Evolutionary conservation across 1,140 invertebrate species (phyloP).

Genomic region (Musca vetustissima): DNA sequence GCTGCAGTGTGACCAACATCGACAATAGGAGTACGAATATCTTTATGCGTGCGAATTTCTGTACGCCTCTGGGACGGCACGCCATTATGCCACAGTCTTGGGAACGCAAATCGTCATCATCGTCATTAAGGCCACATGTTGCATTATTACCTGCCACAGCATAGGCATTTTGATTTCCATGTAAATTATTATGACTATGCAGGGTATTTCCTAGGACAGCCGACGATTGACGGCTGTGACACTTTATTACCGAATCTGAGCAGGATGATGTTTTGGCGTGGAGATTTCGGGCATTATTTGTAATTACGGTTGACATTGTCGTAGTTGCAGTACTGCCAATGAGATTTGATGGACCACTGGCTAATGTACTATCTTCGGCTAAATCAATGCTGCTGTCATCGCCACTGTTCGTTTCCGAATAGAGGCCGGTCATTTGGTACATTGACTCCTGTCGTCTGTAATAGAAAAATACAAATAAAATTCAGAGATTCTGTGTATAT

Average conservation of each 20-base stretch:
- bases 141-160: constrained; percentile 25
- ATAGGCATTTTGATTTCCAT: constrained; percentile 3
- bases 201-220: constrained; percentile 62
- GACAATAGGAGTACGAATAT: constrained; percentile 91
- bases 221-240: constrained; percentile 76
- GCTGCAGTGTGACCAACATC: constrained; percentile 86
- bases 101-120: constrained; percentile 54
- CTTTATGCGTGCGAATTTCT: constrained; percentile 83
- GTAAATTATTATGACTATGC: constrained; percentile 22
- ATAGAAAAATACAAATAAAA: too few species aligned
- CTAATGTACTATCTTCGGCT: constrained; percentile 33
- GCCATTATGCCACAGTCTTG: constrained; percentile 81
- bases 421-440: constrained; percentile 84
- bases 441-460: constrained; percentile 76
- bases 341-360: constrained; percentile 6
- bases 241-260: constrained; percentile 59
- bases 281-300: constrained; percentile 2
- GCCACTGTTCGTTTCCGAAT: constrained; percentile 68
- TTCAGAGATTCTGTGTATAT: too few species aligned
- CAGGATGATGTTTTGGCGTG: constrained; percentile 18
- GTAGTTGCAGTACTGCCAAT: constrained; percentile 7
- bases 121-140: constrained; percentile 33
- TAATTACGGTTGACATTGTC: neutral
- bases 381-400: constrained; percentile 59
- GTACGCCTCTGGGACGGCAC: constrained; percentile 78